Evolutionary conservation across 2,113 vertebrate genomes (phyloP).

Genomic region (Lonchura striata): DNA sequence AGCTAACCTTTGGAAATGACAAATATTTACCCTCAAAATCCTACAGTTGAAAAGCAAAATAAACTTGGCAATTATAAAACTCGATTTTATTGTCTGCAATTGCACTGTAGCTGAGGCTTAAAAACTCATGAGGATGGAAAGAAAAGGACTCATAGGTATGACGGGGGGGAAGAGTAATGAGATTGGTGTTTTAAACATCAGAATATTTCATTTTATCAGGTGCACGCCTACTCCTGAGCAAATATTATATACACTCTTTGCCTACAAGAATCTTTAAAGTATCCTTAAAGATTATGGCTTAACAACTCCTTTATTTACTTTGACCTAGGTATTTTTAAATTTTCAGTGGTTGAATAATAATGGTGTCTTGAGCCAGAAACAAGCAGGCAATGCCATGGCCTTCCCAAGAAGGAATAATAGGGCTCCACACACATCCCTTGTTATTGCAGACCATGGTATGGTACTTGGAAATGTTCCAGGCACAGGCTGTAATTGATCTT

Average conservation of each 20-base stretch:
- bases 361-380: background rate
- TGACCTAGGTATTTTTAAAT: constrained; percentile 38
- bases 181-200: background rate
- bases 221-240: constrained; percentile 39
- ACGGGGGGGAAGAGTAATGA: background rate
- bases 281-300: constrained; percentile 49
- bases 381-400: background rate
- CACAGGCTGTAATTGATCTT: background rate
- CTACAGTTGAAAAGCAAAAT: constrained; percentile 16
- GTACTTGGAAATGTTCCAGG: constrained; percentile 30
- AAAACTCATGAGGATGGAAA: background rate
- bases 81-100: background rate
- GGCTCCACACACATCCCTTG: background rate
- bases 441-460: background rate
- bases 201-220: constrained; percentile 19
- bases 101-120: background rate
- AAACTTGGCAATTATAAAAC: background rate
- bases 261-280: constrained; percentile 38
- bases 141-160: background rate
- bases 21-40: constrained; percentile 26
- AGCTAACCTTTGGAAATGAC: background rate
- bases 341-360: background rate
- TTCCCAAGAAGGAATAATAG: background rate
- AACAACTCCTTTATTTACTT: constrained; percentile 45
- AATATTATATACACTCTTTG: constrained; percentile 35